phyloP scores from a whole-genome alignment of 2,888 invertebrate species.

The Acrocyrtus sp. region DNA sequence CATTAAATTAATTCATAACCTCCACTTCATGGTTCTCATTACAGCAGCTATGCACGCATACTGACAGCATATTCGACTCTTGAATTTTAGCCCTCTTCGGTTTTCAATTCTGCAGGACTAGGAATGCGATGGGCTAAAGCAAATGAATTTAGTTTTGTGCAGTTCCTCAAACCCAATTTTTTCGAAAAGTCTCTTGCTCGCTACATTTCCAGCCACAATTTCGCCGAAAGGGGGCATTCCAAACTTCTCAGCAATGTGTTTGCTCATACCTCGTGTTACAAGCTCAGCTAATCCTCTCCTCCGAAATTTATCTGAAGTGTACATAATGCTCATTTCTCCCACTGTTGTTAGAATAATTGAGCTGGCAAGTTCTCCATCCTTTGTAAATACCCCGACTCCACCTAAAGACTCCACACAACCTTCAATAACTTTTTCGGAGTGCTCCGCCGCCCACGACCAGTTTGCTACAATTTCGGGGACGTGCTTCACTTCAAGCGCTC shows the following conservation, averaged over 20 bases:
- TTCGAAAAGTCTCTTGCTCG: constrained; percentile 6
- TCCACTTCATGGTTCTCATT: no score
- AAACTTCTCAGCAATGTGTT: neutral
- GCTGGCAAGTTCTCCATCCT: constrained; percentile 16
- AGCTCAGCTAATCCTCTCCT: constrained; percentile 3
- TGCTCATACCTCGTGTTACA: constrained; percentile 3
- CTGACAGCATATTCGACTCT: no score
- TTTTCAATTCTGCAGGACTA: no score
- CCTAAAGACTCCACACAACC: constrained; percentile 1
- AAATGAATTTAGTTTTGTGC: constrained; percentile 17
- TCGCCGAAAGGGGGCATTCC: constrained; percentile 12
- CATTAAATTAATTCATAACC: no score
- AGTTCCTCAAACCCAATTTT: constrained; percentile 21
- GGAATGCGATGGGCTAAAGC: no score
- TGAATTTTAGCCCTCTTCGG: no score
- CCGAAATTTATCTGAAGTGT: constrained; percentile 15
- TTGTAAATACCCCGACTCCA: constrained; percentile 15
- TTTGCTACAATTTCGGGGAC: neutral
- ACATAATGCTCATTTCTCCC: constrained; percentile 12
- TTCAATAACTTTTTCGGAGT: constrained; percentile 6
- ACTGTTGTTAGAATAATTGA: constrained; percentile 1
- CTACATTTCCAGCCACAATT: constrained; percentile 18
- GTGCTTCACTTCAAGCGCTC: constrained; percentile 1
- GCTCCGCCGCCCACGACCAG: constrained; percentile 11
- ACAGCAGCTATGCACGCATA: no score